These are phyloP conservation scores for Verasper variegatus DNA, from an alignment of 2,113 vertebrate species.

Conservation along the genomic window DNA sequence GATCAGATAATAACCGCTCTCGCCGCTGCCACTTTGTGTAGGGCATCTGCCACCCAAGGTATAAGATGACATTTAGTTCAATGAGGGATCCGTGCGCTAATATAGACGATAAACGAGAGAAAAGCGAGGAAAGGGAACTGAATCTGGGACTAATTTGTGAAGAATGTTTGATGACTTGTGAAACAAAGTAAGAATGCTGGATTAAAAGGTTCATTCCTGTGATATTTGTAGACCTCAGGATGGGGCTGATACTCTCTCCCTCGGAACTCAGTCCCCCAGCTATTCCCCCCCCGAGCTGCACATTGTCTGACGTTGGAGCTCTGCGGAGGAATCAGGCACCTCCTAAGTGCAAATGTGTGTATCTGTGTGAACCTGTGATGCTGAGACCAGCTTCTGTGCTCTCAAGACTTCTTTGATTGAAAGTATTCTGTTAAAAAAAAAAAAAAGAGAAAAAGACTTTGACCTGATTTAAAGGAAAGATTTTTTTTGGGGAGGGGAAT, in stretches of 20 bases:
- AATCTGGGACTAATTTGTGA: conserved; percentile 28
- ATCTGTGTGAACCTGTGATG: conserved; percentile 46
- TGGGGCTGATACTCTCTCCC: not conserved
- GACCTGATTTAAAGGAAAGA: not conserved
- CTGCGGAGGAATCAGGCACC: conserved; percentile 30
- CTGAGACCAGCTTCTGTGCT: conserved; percentile 34
- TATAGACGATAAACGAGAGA: not conserved
- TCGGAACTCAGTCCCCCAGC: not conserved
- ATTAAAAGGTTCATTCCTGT: conserved; percentile 12
- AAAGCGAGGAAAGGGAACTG: not conserved
- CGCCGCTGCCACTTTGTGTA: conserved; percentile 11
- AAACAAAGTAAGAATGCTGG: conserved; percentile 12
- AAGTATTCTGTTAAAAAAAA: conserved; percentile 7
- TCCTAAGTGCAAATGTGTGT: conserved; percentile 65
- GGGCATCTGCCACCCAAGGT: conserved; percentile 42
- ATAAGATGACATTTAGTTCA: conserved; percentile 43
- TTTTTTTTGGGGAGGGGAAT: conserved; percentile 13
- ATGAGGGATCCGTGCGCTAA: conserved; percentile 14
- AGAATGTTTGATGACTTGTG: conserved; percentile 11
- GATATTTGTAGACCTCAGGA: conserved; percentile 5
- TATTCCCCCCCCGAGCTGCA: not conserved
- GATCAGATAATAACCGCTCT: conserved; percentile 42
- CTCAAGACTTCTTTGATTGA: conserved; percentile 38
- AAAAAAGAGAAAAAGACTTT: conserved; percentile 1
- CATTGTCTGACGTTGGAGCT: conserved; percentile 11